A percentile compares a stretch with the other conserved stretches of the same genome.
Evolutionary conservation across 2,113 vertebrate species (phyloP).

Genomic region (Acrocephalus kingi): DNA sequence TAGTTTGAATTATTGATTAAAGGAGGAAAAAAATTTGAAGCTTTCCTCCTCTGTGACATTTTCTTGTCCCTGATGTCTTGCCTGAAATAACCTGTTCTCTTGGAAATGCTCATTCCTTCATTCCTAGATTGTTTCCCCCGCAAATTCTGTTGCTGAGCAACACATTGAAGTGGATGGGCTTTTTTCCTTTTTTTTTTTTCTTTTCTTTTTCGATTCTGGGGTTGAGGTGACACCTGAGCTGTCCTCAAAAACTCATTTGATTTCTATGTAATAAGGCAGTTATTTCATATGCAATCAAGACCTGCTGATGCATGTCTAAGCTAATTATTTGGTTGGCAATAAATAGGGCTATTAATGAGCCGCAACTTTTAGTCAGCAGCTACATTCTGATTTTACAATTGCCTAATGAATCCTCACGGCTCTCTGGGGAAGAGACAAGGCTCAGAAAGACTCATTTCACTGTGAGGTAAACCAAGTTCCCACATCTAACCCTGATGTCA

Average conservation of each 20-base stretch:
- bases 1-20: conserved; percentile 67
- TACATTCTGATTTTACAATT: conserved; percentile 43
- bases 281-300: conserved; percentile 59
- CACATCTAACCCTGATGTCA: background rate
- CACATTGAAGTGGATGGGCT: conserved; percentile 2
- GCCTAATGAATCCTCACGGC: background rate
- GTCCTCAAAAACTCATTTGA: conserved; percentile 48
- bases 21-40: background rate
- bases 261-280: conserved; percentile 66
- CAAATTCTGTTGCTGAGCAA: conserved; percentile 71
- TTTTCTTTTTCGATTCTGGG: background rate
- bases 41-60: conserved; percentile 42
- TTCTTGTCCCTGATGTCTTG: conserved; percentile 28
- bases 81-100: conserved; percentile 68
- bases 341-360: conserved; percentile 51
- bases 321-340: conserved; percentile 57
- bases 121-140: conserved; percentile 57
- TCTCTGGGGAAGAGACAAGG: background rate
- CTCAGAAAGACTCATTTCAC: background rate
- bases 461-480: background rate
- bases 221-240: conserved; percentile 61
- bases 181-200: background rate
- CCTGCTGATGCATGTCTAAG: conserved; percentile 45
- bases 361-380: background rate
- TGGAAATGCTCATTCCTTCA: conserved; percentile 55